Evolutionary conservation across 2,888 invertebrate species (phyloP).

Genomic region (Microchrysa polita): DNA sequence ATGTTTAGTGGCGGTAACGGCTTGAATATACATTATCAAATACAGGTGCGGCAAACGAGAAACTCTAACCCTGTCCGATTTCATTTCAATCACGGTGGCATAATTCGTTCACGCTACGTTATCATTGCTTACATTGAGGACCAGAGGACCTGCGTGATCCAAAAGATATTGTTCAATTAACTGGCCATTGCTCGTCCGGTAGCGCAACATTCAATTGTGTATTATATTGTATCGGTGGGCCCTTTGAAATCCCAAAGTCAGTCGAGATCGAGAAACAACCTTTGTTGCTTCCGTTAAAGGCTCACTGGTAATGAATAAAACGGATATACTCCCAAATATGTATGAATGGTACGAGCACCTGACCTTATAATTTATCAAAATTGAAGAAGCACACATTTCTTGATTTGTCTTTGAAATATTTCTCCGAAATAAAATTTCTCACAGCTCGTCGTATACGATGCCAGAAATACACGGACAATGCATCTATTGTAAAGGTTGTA

Average conservation of each 20-base stretch:
- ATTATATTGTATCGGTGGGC: slow-evolving; percentile 22
- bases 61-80: background rate
- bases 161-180: slow-evolving; percentile 43
- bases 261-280: background rate
- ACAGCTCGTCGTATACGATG: background rate
- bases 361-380: slow-evolving; percentile 40
- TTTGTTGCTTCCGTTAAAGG: slow-evolving; percentile 39
- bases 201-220: slow-evolving; percentile 10
- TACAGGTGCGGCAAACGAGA: background rate
- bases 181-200: slow-evolving; percentile 34
- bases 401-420: slow-evolving; percentile 12
- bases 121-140: slow-evolving; percentile 18
- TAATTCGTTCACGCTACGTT: slow-evolving; percentile 44
- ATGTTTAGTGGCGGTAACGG: too few species aligned
- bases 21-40: background rate
- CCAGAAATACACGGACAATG: slow-evolving; percentile 13
- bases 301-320: slow-evolving; percentile 29
- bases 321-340: slow-evolving; percentile 29
- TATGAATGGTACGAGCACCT: slow-evolving; percentile 10
- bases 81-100: slow-evolving; percentile 23
- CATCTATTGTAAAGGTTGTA: background rate
- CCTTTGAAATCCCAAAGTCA: slow-evolving; percentile 5
- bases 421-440: slow-evolving; percentile 43
- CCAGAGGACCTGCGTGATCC: slow-evolving; percentile 25
- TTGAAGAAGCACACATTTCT: slow-evolving; percentile 26